phyloP scores from a whole-genome alignment of 2,113 vertebrate species.

The Aramus guarauna region DNA sequence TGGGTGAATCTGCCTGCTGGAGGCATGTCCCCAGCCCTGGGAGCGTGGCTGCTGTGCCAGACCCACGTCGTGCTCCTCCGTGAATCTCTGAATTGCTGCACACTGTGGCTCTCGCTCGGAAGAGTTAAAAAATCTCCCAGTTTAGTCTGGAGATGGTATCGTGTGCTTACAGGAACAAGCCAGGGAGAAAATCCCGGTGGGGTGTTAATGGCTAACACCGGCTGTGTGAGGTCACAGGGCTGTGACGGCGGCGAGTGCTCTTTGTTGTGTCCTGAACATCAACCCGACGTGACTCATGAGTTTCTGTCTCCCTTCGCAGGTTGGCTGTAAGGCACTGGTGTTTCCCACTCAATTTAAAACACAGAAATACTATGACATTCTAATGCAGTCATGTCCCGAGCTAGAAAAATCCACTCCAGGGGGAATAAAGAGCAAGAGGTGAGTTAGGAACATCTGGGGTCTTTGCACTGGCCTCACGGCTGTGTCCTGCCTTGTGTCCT shows the following conservation, averaged over 20 bases:
- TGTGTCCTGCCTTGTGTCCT: neutral
- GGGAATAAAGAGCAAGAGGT: slow-evolving; percentile 86
- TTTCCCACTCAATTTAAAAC: slow-evolving; percentile 86
- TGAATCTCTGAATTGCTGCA: neutral
- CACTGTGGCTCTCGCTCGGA: neutral
- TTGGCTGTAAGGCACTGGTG: slow-evolving; percentile 87
- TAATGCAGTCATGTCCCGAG: slow-evolving; percentile 88
- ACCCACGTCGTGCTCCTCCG: neutral
- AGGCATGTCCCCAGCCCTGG: neutral
- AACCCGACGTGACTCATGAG: neutral
- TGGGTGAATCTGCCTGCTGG: neutral
- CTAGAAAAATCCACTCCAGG: slow-evolving; percentile 80
- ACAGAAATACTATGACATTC: slow-evolving; percentile 87
- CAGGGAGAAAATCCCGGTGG: neutral
- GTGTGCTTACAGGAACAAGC: neutral
- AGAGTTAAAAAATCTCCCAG: neutral
- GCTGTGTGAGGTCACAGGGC: neutral
- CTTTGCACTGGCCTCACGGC: neutral
- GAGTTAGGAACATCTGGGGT: slow-evolving; percentile 6
- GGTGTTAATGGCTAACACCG: neutral
- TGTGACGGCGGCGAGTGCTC: neutral
- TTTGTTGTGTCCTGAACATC: neutral
- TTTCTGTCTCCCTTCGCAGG: slow-evolving; percentile 71
- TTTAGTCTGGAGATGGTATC: neutral
- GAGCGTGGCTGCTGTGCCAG: neutral